Percentiles rank a stretch among this genome's conserved stretches.
These are phyloP conservation scores for Coluber constrictor DNA, from an alignment of 2,797 vertebrate genomes.

Conservation along the genomic window DNA sequence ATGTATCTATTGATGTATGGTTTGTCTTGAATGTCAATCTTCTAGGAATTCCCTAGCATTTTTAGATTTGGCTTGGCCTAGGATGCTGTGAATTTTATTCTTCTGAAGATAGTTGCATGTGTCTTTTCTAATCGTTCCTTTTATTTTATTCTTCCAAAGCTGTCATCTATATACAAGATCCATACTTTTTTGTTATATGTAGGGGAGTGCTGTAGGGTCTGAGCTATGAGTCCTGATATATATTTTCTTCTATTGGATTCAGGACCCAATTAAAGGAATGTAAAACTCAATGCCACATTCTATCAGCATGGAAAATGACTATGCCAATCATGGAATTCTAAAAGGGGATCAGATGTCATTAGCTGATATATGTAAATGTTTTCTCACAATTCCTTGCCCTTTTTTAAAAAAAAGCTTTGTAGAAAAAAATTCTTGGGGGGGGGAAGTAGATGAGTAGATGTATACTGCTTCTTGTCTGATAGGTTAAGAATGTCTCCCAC, in stretches of 20 bases:
- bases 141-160: background rate
- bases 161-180: background rate
- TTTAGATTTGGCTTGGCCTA: background rate
- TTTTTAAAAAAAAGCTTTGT: background rate
- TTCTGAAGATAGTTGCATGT: background rate
- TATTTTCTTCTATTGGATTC: background rate
- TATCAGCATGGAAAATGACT: background rate
- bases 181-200: background rate
- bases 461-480: background rate
- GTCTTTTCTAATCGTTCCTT: background rate
- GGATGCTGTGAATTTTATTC: background rate
- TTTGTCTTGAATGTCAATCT: background rate
- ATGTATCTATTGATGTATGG: background rate
- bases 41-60: background rate
- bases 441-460: background rate
- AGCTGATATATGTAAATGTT: background rate
- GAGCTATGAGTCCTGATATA: background rate
- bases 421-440: background rate
- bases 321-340: background rate
- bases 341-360: background rate
- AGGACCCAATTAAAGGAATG: background rate
- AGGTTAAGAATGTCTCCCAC: background rate
- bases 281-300: background rate
- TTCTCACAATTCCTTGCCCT: background rate
- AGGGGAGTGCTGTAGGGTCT: background rate